Evolutionary conservation across 1,140 invertebrate species (phyloP).

Genomic region (Bombus pascuorum): DNA sequence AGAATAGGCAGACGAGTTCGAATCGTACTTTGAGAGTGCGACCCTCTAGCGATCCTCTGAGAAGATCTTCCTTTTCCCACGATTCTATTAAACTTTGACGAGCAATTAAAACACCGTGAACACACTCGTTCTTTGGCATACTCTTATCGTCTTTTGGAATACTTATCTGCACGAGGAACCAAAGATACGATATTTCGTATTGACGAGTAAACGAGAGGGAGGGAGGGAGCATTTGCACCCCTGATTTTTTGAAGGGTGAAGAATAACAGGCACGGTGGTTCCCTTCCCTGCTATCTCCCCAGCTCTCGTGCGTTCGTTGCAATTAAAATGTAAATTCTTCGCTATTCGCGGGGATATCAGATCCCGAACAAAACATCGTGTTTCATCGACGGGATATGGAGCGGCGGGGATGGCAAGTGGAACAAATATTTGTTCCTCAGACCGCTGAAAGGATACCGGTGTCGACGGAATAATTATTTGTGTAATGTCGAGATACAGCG

Average conservation of each 20-base stretch:
- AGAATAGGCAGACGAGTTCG: too few species aligned
- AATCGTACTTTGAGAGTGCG: too few species aligned
- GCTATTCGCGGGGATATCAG: slow-evolving; percentile 3
- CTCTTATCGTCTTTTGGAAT: background rate
- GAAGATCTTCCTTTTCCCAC: background rate
- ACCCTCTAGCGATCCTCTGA: too few species aligned
- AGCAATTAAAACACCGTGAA: background rate
- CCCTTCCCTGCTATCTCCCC: background rate
- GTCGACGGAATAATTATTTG: slow-evolving; percentile 39
- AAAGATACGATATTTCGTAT: background rate
- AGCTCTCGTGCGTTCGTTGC: background rate
- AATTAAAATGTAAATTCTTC: slow-evolving; percentile 47
- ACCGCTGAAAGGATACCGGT: slow-evolving; percentile 30
- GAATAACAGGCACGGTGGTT: slow-evolving; percentile 16
- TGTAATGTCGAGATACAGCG: slow-evolving; percentile 16
- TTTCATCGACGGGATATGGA: background rate
- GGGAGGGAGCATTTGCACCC: too few species aligned
- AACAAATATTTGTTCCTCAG: slow-evolving; percentile 33
- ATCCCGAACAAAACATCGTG: slow-evolving; percentile 14
- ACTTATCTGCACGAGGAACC: background rate
- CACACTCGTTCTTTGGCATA: too few species aligned
- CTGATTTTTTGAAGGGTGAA: background rate
- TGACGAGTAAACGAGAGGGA: background rate
- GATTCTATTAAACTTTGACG: background rate
- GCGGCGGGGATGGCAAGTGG: background rate